Conservation (phyloP, 2,888 invertebrate genomes). For the Ormyrus labotus region DNA sequence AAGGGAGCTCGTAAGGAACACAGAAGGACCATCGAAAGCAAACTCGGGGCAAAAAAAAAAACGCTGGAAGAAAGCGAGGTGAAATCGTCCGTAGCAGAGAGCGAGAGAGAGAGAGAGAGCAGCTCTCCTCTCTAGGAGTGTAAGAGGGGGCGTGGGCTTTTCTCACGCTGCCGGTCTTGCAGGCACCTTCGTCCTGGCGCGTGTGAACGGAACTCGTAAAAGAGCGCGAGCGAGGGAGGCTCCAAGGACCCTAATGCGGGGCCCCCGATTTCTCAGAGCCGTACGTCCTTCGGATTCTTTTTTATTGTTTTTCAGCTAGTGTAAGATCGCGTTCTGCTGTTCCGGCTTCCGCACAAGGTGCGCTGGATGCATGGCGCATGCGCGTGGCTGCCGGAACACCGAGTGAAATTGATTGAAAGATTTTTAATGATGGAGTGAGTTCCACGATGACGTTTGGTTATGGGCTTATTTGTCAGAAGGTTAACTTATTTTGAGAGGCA, state of each 20-base stretch:
- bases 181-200: conserved; percentile 43
- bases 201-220: conserved; percentile 65
- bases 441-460: too few relatives aligned
- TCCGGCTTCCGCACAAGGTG: not conserved
- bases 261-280: not conserved
- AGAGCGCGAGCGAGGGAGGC: not conserved
- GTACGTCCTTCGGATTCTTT: too few relatives aligned
- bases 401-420: too few relatives aligned
- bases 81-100: not conserved
- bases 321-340: too few relatives aligned
- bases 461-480: too few relatives aligned
- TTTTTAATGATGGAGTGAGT: too few relatives aligned
- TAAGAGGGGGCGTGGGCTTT: conserved; percentile 58
- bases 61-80: not conserved
- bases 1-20: not conserved
- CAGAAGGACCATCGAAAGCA: not conserved
- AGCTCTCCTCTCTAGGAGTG: conserved; percentile 32
- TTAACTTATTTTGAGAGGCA: too few relatives aligned
- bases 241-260: conserved; percentile 14
- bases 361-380: not conserved
- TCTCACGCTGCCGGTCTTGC: conserved; percentile 58
- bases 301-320: too few relatives aligned
- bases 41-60: not conserved
- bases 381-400: too few relatives aligned
- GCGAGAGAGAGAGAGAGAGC: not conserved